These are phyloP conservation scores for Bimastos eiseni DNA, from an alignment of 2,888 invertebrate genomes.

Conservation along the genomic window DNA sequence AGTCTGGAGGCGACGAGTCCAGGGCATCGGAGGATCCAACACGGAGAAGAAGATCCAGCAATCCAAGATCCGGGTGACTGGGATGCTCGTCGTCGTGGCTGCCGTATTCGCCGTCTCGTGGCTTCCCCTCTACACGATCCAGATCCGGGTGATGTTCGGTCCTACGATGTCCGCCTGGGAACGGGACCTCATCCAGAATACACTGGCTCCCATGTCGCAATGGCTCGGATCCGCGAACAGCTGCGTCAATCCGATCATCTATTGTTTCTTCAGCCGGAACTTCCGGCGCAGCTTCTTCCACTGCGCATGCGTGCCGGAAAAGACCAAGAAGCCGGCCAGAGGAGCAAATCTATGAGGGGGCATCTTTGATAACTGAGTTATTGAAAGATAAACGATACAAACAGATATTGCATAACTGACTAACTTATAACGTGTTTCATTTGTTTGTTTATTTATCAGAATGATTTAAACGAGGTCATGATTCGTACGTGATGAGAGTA, in stretches of 20 bases:
- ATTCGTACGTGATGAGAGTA: no score
- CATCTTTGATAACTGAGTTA: background rate
- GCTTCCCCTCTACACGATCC: conserved; percentile 87
- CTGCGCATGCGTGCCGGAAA: conserved; percentile 13
- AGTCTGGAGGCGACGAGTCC: conserved; percentile 83
- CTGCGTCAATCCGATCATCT: conserved; percentile 90
- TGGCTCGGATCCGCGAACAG: conserved; percentile 92
- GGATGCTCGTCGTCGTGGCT: conserved; percentile 90
- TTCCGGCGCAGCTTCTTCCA: conserved; percentile 38
- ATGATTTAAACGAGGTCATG: no score
- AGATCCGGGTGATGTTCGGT: conserved; percentile 83
- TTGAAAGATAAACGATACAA: background rate
- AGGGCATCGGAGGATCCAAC: conserved; percentile 75
- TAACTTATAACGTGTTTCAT: no score
- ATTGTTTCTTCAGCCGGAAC: conserved; percentile 76
- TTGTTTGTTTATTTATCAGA: no score
- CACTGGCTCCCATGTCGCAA: conserved; percentile 83
- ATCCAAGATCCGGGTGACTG: conserved; percentile 89
- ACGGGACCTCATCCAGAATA: conserved; percentile 27
- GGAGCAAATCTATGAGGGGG: background rate
- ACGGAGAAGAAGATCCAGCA: conserved; percentile 67
- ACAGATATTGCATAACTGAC: background rate
- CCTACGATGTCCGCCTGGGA: conserved; percentile 33
- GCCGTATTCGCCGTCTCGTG: conserved; percentile 90
- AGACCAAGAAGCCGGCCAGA: background rate